phyloP scores from a whole-genome alignment of 2,113 vertebrate species.

The Alethe diademata region DNA sequence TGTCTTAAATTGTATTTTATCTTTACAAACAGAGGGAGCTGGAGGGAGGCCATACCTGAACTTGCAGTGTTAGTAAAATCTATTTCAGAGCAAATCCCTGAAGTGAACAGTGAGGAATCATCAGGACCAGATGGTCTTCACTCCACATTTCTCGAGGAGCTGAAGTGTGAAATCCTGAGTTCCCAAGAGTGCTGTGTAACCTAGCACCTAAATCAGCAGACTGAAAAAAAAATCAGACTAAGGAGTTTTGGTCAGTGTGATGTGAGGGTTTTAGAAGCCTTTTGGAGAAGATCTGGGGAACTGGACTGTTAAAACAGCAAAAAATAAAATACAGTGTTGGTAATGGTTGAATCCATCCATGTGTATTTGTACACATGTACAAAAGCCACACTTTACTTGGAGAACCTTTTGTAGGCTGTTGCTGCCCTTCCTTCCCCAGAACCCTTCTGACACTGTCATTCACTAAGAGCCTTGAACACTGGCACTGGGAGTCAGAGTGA shows the following conservation, averaged over 20 bases:
- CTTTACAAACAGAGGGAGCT: neutral
- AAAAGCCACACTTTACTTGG: neutral
- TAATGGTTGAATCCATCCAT: neutral
- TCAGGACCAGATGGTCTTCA: slow-evolving; percentile 47
- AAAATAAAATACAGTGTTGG: neutral
- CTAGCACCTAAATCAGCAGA: slow-evolving; percentile 24
- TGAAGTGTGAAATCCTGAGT: slow-evolving; percentile 45
- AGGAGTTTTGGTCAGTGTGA: neutral
- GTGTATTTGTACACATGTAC: neutral
- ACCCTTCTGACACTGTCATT: neutral
- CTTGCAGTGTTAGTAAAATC: neutral
- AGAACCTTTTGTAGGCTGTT: neutral
- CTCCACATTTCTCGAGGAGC: neutral
- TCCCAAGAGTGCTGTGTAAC: slow-evolving; percentile 39
- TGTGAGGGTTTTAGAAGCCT: neutral
- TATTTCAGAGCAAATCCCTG: neutral
- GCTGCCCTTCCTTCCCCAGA: neutral
- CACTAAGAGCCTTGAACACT: rapidly evolving
- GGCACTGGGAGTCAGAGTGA: neutral
- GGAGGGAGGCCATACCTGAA: neutral
- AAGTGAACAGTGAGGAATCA: slow-evolving; percentile 28
- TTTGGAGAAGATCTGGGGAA: neutral
- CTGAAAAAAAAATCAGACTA: neutral
- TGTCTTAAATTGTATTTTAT: neutral
- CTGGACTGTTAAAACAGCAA: neutral